These are phyloP conservation scores for Pantherophis guttatus DNA, from an alignment of 2,113 vertebrate species.

Conservation along the genomic window DNA sequence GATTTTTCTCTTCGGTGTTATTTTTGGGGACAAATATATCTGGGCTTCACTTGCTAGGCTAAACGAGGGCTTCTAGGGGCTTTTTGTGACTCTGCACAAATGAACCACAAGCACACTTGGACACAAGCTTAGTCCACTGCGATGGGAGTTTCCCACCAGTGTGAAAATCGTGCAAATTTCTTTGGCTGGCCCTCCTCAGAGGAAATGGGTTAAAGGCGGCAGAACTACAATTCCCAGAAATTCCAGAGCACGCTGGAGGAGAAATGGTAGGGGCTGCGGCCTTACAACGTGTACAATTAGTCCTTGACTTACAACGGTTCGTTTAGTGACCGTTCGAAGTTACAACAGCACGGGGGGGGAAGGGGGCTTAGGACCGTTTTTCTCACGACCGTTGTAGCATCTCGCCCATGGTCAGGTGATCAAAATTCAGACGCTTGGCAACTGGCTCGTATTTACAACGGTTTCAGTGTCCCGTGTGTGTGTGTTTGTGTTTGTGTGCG, in stretches of 20 bases:
- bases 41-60: too few species aligned
- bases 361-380: not conserved
- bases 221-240: not conserved
- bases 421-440: not conserved
- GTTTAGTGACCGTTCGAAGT: not conserved
- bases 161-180: not conserved
- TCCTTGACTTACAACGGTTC: not conserved
- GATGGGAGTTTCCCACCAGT: not conserved
- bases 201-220: not conserved
- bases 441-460: not conserved
- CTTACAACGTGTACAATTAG: not conserved
- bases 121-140: not conserved
- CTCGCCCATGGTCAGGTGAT: not conserved
- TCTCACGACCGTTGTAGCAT: fast-evolving
- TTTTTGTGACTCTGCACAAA: not conserved
- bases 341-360: too few species aligned
- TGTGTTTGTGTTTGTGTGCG: too few species aligned
- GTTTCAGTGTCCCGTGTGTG: too few species aligned
- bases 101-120: not conserved
- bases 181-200: not conserved
- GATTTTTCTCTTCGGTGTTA: not conserved
- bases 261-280: not conserved
- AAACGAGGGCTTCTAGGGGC: not conserved
- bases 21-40: not conserved
- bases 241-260: not conserved